Conservation (phyloP, 2,113 vertebrate genomes). For the Barbus barbus region DNA sequence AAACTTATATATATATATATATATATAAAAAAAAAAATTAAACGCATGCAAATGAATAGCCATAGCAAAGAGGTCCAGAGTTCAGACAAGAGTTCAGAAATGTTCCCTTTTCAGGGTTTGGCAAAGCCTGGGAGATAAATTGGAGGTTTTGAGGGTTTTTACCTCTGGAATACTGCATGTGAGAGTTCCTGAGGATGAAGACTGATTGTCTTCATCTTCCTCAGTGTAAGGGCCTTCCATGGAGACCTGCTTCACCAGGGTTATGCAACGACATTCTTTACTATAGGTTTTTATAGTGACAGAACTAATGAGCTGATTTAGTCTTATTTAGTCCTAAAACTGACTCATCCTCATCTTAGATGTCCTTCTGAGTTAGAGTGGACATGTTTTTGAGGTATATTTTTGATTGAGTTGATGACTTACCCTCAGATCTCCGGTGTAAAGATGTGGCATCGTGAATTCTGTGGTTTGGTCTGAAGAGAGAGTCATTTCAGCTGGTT, state of each 20-base stretch:
- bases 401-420: slow-evolving; percentile 29
- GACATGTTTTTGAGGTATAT: neutral
- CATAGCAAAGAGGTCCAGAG: neutral
- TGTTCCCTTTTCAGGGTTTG: neutral
- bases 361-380: neutral
- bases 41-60: neutral
- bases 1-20: neutral
- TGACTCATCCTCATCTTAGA: too few relatives aligned
- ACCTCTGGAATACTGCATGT: slow-evolving; percentile 76
- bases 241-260: slow-evolving; percentile 63
- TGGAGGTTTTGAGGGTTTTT: slow-evolving; percentile 51
- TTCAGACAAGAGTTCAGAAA: neutral
- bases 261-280: neutral
- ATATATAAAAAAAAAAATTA: too few relatives aligned
- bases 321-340: neutral
- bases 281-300: neutral
- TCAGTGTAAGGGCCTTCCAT: slow-evolving; percentile 59
- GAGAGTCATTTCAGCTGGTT: slow-evolving; percentile 11
- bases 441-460: slow-evolving; percentile 6
- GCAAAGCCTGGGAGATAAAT: neutral
- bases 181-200: slow-evolving; percentile 77
- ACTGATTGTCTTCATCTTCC: slow-evolving; percentile 64
- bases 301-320: neutral
- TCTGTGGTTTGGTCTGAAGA: slow-evolving; percentile 11
- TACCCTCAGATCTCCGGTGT: slow-evolving; percentile 29